Percentiles rank a stretch among this genome's conserved stretches.
phyloP scores from a whole-genome alignment of 2,797 vertebrate genomes.

The Arremon brunneinucha region DNA sequence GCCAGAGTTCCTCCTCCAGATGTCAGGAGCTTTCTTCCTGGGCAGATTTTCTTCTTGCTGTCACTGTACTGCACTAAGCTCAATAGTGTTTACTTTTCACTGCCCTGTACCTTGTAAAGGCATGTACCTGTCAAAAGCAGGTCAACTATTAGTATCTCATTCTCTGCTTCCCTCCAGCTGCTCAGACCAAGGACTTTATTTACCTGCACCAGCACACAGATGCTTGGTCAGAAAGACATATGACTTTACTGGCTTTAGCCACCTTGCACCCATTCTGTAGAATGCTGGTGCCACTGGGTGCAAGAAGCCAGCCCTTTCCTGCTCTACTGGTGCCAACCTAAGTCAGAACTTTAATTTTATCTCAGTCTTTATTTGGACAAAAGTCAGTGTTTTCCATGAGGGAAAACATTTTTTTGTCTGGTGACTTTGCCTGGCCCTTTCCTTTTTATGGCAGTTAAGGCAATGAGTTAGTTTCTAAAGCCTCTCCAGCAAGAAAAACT shows the following conservation, averaged over 20 bases:
- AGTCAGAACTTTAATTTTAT: not conserved
- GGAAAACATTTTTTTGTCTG: not conserved
- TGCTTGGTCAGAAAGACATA: not conserved
- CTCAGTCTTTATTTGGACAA: not conserved
- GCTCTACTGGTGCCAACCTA: not conserved
- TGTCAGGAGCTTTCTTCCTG: not conserved
- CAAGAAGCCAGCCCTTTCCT: not conserved
- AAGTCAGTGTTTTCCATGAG: not conserved
- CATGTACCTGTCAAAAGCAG: not conserved
- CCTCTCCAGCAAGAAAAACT: not conserved
- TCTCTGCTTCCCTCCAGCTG: not conserved
- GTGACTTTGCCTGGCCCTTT: not conserved
- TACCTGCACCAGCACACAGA: not conserved
- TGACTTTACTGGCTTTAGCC: not conserved
- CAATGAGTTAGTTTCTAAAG: not conserved
- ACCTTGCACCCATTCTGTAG: not conserved
- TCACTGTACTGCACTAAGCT: not conserved
- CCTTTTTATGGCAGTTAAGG: not conserved
- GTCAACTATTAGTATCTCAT: not conserved
- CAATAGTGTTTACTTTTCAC: not conserved
- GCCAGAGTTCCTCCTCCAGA: not conserved
- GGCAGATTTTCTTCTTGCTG: not conserved
- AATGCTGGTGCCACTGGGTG: not conserved
- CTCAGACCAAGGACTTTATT: not conserved
- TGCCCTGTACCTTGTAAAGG: not conserved